Conservation (phyloP, 2,888 invertebrate species). For the Acrocyrtus sp. region DNA sequence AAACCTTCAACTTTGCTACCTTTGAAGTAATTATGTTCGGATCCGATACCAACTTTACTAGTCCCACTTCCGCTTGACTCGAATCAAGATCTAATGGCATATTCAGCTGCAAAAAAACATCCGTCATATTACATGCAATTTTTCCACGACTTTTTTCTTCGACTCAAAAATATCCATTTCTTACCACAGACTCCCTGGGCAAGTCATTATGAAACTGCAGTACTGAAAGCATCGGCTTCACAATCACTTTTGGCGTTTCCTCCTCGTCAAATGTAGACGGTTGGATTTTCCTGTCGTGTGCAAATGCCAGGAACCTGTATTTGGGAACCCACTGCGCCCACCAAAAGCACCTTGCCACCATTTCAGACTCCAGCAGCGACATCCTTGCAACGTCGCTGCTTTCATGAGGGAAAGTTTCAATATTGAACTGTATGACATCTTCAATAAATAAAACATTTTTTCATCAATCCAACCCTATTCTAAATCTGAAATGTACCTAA, state of each 20-base stretch:
- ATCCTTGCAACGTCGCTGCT: slow-evolving; percentile 16
- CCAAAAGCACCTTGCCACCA: slow-evolving; percentile 64
- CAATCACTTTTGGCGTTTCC: slow-evolving; percentile 70
- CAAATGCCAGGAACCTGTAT: slow-evolving; percentile 84
- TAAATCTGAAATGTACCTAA: not conserved
- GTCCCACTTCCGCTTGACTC: not conserved
- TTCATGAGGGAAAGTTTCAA: slow-evolving; percentile 37
- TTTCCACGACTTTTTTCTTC: not conserved
- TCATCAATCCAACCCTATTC: not conserved
- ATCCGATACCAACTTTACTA: slow-evolving; percentile 24
- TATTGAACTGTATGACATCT: slow-evolving; percentile 40
- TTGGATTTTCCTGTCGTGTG: slow-evolving; percentile 79
- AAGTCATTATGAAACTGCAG: slow-evolving; percentile 87
- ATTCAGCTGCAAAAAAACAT: slow-evolving; percentile 76
- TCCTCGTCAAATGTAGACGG: slow-evolving; percentile 74
- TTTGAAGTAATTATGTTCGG: slow-evolving; percentile 41
- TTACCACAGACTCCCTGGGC: slow-evolving; percentile 87
- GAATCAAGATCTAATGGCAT: slow-evolving; percentile 73
- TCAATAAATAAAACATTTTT: not conserved
- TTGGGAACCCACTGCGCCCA: slow-evolving; percentile 90
- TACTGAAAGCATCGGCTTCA: slow-evolving; percentile 81
- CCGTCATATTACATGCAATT: too few relatives aligned
- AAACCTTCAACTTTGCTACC: slow-evolving; percentile 42
- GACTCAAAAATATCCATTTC: slow-evolving; percentile 61
- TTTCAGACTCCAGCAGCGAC: slow-evolving; percentile 51